A percentile compares a stretch with the other conserved stretches of the same genome.
Conservation (phyloP, 2,888 invertebrate genomes). For the Panopea generosa region DNA sequence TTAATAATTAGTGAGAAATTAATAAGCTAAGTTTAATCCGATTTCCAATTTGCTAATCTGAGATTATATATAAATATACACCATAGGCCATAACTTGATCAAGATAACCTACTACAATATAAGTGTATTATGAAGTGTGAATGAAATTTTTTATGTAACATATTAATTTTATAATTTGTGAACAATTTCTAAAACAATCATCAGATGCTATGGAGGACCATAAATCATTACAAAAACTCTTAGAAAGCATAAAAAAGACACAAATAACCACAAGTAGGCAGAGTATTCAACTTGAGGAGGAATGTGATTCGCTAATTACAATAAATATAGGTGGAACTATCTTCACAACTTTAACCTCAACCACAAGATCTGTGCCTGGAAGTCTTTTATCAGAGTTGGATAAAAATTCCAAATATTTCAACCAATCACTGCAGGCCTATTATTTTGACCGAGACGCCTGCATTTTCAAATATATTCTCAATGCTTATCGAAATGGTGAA, state of each 20-base stretch:
- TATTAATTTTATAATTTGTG: too few species aligned
- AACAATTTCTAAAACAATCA: too few species aligned
- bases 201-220: too few species aligned
- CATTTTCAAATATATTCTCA: constrained; percentile 51
- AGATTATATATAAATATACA: too few species aligned
- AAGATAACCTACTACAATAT: too few species aligned
- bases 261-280: not conserved
- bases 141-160: too few species aligned
- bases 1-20: too few species aligned
- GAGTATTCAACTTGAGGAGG: not conserved
- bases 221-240: too few species aligned
- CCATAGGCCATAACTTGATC: too few species aligned
- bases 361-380: not conserved
- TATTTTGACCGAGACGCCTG: constrained; percentile 56
- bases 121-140: too few species aligned
- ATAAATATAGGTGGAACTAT: constrained; percentile 2
- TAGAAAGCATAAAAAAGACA: not conserved
- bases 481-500: constrained; percentile 35
- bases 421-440: constrained; percentile 21
- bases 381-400: constrained; percentile 30
- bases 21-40: too few species aligned
- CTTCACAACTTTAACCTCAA: not conserved
- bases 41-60: too few species aligned
- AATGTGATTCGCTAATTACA: not conserved
- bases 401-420: constrained; percentile 19